phyloP scores from a whole-genome alignment of 2,888 invertebrate genomes.

The Idaea biselata region DNA sequence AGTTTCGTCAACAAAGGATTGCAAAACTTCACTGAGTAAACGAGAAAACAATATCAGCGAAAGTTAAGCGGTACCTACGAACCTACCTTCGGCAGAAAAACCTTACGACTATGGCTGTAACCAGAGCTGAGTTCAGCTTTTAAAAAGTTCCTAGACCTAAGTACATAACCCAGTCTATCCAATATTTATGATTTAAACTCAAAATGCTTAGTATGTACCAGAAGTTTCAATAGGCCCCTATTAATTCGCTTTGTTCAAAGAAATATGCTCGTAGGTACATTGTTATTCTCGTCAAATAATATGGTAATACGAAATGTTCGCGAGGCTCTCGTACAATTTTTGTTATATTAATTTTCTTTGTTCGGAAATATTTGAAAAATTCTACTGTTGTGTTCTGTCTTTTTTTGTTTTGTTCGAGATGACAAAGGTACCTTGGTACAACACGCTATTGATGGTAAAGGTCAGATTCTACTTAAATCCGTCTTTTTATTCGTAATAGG shows the following conservation, averaged over 20 bases:
- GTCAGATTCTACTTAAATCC: too few species aligned
- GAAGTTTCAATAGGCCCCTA: neutral
- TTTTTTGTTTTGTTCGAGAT: neutral
- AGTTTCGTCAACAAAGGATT: too few species aligned
- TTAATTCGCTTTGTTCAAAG: neutral
- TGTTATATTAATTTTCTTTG: conserved; percentile 13
- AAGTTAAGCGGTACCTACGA: too few species aligned
- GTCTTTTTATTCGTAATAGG: too few species aligned
- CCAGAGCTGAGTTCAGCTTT: too few species aligned
- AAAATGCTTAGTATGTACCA: neutral
- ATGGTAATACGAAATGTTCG: conserved; percentile 1
- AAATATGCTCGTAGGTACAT: neutral
- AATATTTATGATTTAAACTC: neutral
- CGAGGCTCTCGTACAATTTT: conserved; percentile 4
- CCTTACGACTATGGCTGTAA: too few species aligned
- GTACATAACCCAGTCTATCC: neutral
- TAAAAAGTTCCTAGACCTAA: too few species aligned
- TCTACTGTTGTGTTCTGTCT: neutral
- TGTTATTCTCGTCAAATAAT: neutral
- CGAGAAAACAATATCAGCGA: too few species aligned
- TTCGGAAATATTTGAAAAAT: conserved; percentile 12
- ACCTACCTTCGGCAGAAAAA: too few species aligned
- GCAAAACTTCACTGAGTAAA: too few species aligned
- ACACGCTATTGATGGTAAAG: too few species aligned
- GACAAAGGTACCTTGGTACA: neutral